phyloP scores from a whole-genome alignment of 1,140 invertebrate species.

The Idris sp. region DNA sequence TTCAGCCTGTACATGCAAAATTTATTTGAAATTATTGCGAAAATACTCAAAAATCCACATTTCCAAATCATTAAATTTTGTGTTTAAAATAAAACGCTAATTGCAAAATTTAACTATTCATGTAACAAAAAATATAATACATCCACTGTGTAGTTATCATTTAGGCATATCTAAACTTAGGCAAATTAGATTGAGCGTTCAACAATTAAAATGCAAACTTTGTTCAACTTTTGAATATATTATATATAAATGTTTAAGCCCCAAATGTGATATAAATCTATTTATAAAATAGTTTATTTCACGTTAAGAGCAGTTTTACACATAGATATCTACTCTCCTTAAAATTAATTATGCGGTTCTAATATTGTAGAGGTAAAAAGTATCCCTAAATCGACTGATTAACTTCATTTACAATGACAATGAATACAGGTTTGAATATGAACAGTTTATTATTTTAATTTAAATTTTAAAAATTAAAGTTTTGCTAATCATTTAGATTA shows the following conservation, averaged over 20 bases:
- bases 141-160: slow-evolving; percentile 4
- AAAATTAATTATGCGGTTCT: slow-evolving; percentile 3
- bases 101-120: too few relatives aligned
- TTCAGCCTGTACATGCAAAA: slow-evolving; percentile 8
- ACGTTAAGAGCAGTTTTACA: too few relatives aligned
- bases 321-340: slow-evolving; percentile 11
- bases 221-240: slow-evolving; percentile 23
- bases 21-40: too few relatives aligned
- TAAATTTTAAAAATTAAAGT: slow-evolving; percentile 22
- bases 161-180: slow-evolving; percentile 32
- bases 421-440: slow-evolving; percentile 27
- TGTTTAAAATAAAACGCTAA: not conserved
- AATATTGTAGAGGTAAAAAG: slow-evolving; percentile 11
- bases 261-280: too few relatives aligned
- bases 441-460: too few relatives aligned
- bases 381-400: slow-evolving; percentile 2
- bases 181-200: slow-evolving; percentile 43
- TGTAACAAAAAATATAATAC: slow-evolving; percentile 33
- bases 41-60: too few relatives aligned
- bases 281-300: too few relatives aligned
- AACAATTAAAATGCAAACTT: slow-evolving; percentile 34
- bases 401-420: slow-evolving; percentile 10
- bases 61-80: not conserved
- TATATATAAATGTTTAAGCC: too few relatives aligned
- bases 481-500: too few relatives aligned